Percentiles rank a stretch among this genome's conserved stretches.
phyloP scores from a whole-genome alignment of 2,888 invertebrate species.

The Ganaspis brasiliensis region DNA sequence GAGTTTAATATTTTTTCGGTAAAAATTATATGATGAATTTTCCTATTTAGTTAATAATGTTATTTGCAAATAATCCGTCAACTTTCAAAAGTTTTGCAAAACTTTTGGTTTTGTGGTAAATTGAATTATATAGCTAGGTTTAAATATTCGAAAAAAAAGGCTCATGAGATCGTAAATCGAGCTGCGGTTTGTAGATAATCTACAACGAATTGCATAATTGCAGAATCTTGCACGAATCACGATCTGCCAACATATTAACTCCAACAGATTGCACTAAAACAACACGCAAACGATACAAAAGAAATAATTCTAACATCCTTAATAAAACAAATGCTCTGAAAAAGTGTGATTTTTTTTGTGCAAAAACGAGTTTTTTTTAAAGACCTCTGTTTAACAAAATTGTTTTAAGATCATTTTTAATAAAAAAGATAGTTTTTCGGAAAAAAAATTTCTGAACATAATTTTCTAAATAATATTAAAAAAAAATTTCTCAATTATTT shows the following conservation, averaged over 20 bases:
- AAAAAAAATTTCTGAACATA: too few relatives aligned
- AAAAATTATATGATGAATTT: too few relatives aligned
- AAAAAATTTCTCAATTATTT: too few relatives aligned
- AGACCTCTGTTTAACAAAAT: too few relatives aligned
- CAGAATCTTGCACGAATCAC: conserved; percentile 35
- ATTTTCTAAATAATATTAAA: too few relatives aligned
- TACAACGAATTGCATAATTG: conserved; percentile 27
- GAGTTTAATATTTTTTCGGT: too few relatives aligned
- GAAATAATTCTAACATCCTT: background rate
- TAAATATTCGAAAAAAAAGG: conserved; percentile 1
- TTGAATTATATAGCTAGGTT: conserved; percentile 11
- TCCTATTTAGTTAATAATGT: background rate
- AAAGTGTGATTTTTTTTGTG: too few relatives aligned
- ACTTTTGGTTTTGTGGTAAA: conserved; percentile 1
- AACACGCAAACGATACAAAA: background rate
- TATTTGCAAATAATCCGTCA: background rate
- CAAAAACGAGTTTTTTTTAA: too few relatives aligned
- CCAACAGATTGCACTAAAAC: conserved; percentile 1
- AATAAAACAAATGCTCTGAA: background rate
- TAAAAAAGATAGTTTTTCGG: too few relatives aligned
- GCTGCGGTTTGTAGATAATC: conserved; percentile 17
- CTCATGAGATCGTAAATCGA: conserved; percentile 11
- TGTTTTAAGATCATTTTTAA: too few relatives aligned
- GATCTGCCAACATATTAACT: background rate
- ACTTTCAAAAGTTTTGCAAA: background rate